Evolutionary conservation across 2,113 vertebrate species (phyloP).

Genomic region (Mobula hypostoma): DNA sequence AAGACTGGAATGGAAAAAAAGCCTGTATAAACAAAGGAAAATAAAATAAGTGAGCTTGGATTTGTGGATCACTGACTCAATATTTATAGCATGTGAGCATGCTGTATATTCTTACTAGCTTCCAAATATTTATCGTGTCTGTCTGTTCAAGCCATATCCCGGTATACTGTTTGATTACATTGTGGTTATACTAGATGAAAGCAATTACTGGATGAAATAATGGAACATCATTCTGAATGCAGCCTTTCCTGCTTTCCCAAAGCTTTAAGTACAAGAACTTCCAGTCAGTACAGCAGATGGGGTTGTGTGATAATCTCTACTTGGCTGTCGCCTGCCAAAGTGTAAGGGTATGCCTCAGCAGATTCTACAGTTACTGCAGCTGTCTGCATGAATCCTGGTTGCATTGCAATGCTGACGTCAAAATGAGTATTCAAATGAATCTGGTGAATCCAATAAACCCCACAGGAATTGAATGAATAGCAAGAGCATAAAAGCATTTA

Average conservation of each 20-base stretch:
- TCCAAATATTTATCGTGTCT: conserved; percentile 8
- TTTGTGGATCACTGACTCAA: neutral
- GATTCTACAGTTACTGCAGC: neutral
- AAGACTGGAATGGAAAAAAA: neutral
- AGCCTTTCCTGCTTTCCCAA: conserved; percentile 11
- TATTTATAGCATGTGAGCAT: neutral
- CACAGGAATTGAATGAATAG: neutral
- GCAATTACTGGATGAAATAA: conserved; percentile 3
- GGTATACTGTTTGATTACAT: neutral
- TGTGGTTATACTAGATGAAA: conserved; percentile 20
- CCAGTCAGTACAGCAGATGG: neutral
- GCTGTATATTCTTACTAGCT: neutral
- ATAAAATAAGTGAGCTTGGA: neutral
- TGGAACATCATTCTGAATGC: neutral
- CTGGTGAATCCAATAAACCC: neutral
- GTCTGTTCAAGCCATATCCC: neutral
- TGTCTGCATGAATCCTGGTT: neutral
- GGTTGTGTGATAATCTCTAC: conserved; percentile 3
- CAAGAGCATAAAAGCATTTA: neutral
- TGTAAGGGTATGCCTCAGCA: conserved; percentile 20
- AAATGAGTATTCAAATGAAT: neutral
- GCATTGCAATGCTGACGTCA: conserved; percentile 10
- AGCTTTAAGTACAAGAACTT: conserved; percentile 16
- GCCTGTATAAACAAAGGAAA: neutral
- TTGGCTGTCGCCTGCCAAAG: neutral